Evolutionary conservation across 2,113 vertebrate genomes (phyloP).

Genomic region (Cyanoramphus novaezelandiae): DNA sequence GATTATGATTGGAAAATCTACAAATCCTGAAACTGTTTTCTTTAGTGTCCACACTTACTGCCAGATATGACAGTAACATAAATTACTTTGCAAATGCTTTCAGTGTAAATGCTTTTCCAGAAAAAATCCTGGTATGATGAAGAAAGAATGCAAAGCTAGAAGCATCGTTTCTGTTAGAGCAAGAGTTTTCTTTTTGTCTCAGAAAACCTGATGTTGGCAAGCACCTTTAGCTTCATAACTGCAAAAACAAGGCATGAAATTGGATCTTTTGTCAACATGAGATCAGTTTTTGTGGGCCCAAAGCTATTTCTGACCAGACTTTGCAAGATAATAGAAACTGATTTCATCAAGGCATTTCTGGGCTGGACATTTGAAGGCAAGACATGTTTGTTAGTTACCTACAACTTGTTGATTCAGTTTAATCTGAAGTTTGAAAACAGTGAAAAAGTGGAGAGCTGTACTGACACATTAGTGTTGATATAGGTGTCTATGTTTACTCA

Average conservation of each 20-base stretch:
- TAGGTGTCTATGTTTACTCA: background rate
- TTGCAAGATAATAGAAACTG: background rate
- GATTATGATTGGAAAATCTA: background rate
- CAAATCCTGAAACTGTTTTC: background rate
- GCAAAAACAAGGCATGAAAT: conserved; percentile 6
- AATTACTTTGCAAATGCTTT: background rate
- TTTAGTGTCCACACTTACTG: background rate
- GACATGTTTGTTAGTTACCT: background rate
- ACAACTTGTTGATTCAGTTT: background rate
- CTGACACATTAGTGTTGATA: background rate
- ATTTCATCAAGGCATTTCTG: background rate
- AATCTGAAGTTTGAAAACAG: background rate
- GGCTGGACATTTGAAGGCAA: background rate
- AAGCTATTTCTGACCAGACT: background rate
- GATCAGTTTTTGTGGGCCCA: background rate
- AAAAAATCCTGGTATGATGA: background rate
- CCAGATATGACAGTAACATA: background rate
- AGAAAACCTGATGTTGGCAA: conserved; percentile 14
- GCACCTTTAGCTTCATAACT: background rate
- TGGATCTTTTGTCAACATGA: background rate
- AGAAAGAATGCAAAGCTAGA: background rate
- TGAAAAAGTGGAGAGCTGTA: background rate
- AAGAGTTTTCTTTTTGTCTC: background rate
- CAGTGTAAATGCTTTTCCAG: background rate
- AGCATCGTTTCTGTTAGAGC: background rate